Percentiles rank a stretch among this genome's conserved stretches.
Evolutionary conservation across 2,797 vertebrate genomes (phyloP).

Genomic region (Sebastes flavidus): DNA sequence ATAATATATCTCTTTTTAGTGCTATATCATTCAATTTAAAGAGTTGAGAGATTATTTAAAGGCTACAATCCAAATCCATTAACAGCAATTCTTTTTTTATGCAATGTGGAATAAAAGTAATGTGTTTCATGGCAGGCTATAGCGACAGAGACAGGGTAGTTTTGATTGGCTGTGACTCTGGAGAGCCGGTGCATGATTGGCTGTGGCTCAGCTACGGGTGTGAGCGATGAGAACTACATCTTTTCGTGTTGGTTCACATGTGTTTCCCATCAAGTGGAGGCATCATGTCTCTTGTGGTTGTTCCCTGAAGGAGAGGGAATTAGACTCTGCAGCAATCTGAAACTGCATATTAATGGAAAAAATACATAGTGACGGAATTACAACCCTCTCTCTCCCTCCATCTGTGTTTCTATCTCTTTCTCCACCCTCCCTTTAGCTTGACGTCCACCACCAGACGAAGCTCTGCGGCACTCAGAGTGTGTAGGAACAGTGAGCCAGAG

Average conservation of each 20-base stretch:
- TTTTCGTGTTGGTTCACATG: conserved; percentile 62
- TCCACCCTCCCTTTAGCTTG: conserved; percentile 80
- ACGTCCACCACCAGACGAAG: conserved; percentile 94
- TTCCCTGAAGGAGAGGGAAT: conserved; percentile 42
- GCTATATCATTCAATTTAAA: background rate
- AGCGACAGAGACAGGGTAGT: conserved; percentile 31
- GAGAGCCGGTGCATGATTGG: conserved; percentile 52
- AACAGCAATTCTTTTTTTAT: conserved; percentile 4
- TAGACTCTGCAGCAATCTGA: conserved; percentile 38
- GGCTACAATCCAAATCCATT: background rate
- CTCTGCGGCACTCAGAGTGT: conserved; percentile 90
- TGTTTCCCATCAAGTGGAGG: conserved; percentile 74
- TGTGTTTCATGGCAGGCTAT: conserved; percentile 10
- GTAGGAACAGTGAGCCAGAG: conserved; percentile 86
- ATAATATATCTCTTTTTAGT: background rate
- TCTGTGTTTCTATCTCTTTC: conserved; percentile 25
- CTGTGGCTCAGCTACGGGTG: conserved; percentile 14
- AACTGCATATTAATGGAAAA: conserved; percentile 55
- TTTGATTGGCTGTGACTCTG: conserved; percentile 57
- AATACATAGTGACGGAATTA: conserved; percentile 36
- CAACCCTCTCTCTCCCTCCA: background rate
- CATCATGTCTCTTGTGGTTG: conserved; percentile 68
- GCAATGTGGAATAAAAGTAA: conserved; percentile 10
- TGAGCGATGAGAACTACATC: conserved; percentile 21
- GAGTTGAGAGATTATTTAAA: background rate